Percentiles rank a stretch among this genome's conserved stretches.
phyloP scores from a whole-genome alignment of 2,888 invertebrate species.

The Dicyrtoma fusca region DNA sequence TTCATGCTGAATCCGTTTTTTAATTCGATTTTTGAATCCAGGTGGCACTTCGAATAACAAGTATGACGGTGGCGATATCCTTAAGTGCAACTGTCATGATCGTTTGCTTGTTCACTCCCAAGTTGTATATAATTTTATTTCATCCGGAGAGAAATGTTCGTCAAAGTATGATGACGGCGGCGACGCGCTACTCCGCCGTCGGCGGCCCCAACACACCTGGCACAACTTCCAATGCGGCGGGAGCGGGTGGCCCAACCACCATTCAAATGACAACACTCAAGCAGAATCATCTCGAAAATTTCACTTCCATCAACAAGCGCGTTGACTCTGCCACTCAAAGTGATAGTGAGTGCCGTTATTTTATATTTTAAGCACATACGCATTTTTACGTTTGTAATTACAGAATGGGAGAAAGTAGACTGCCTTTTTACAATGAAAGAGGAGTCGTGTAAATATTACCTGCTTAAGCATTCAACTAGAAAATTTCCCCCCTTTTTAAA shows the following conservation, averaged over 20 bases:
- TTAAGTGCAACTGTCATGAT: slow-evolving; percentile 92
- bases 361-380: not conserved
- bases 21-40: slow-evolving; percentile 68
- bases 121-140: slow-evolving; percentile 84
- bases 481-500: too few species aligned
- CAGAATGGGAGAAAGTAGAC: too few species aligned
- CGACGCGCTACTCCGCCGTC: slow-evolving; percentile 35
- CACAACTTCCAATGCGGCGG: slow-evolving; percentile 38
- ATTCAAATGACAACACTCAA: slow-evolving; percentile 49
- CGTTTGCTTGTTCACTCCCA: slow-evolving; percentile 87
- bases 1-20: too few species aligned
- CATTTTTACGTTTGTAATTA: too few species aligned
- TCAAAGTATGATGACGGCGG: slow-evolving; percentile 81
- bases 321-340: slow-evolving; percentile 60
- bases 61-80: slow-evolving; percentile 94
- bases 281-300: slow-evolving; percentile 39
- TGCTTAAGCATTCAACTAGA: not conserved
- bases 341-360: slow-evolving; percentile 57
- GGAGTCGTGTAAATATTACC: too few species aligned
- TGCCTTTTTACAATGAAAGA: too few species aligned
- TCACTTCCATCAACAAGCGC: slow-evolving; percentile 46
- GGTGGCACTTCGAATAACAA: slow-evolving; percentile 87
- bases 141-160: slow-evolving; percentile 88
- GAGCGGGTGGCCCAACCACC: slow-evolving; percentile 38
- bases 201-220: slow-evolving; percentile 30